phyloP scores from a whole-genome alignment of 2,113 vertebrate species.

The Bubalus kerabau region DNA sequence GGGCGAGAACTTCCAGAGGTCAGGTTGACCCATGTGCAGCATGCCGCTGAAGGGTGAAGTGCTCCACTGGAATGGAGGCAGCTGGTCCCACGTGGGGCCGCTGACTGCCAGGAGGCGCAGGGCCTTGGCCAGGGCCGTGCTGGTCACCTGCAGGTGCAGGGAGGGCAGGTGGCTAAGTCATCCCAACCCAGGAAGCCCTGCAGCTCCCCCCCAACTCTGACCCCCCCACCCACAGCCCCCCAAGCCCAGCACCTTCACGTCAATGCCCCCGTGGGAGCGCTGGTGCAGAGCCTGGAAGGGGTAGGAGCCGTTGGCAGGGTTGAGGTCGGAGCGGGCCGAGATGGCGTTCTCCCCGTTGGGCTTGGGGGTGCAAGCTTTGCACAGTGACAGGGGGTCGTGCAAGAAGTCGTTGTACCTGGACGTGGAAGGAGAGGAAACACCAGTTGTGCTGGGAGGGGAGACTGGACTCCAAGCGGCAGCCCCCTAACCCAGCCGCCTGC shows the following conservation, averaged over 20 bases:
- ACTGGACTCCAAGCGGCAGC: accelerated
- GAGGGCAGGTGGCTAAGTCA: not conserved
- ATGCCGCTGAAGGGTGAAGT: conserved; percentile 84
- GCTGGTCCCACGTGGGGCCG: conserved; percentile 91
- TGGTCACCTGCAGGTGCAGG: conserved; percentile 84
- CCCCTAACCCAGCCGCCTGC: accelerated
- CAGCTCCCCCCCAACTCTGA: not conserved
- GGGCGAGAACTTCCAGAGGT: conserved; percentile 90
- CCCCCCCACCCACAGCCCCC: not conserved
- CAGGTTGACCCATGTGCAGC: conserved; percentile 93
- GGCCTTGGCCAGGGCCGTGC: conserved; percentile 79
- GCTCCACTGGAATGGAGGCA: conserved; percentile 94
- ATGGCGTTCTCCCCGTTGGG: conserved; percentile 91
- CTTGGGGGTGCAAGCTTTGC: conserved; percentile 83
- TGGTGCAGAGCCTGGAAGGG: conserved; percentile 91
- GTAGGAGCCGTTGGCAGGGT: conserved; percentile 91
- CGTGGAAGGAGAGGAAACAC: accelerated
- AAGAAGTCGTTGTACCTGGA: conserved; percentile 92
- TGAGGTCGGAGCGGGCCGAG: conserved; percentile 93
- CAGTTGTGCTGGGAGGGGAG: accelerated
- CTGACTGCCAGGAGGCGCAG: conserved; percentile 86
- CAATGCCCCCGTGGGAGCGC: conserved; percentile 91
- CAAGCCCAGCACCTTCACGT: conserved; percentile 87
- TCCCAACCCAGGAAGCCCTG: not conserved
- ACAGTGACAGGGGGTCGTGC: conserved; percentile 88